Base-by-base conservation (phyloP, 1,140 invertebrate species). In the Drosophila paulistorum region DNA sequence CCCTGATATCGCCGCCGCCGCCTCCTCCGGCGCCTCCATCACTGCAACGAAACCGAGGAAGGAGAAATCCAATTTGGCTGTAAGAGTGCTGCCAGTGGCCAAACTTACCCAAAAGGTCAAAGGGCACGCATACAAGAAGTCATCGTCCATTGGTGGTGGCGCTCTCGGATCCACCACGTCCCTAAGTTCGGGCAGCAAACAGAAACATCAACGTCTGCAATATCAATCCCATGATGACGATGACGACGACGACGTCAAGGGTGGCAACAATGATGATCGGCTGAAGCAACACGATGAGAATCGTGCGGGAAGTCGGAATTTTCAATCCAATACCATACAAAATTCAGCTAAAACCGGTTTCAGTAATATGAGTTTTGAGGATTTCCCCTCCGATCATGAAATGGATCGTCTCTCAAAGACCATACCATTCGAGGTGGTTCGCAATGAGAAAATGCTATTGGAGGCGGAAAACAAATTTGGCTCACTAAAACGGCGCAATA, bases 351-450 rank as follows among this genome's bases (percentile, higher is more conserved):
- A 93, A 42, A 93, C 93, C 2, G 95, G 95, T 3, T 96, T 96
- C 72, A 95, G 94, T 74, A 96, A 96, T 79, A 95, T 96, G 95
- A 96, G 95, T 79, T 96, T 96, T 76, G 96, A 96, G 90, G 96
- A 96, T 90, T 95, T 96, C 78, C 94, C 95, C 1, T 95, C 95
- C 20, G 95, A 96, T 72, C 95, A 96, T 64, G 81, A 84, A 69
- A 91, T 91, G 55, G 91, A 91, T 79, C 83, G 86, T 17, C 69
- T 90, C 42, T 90, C 82, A 3, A 89, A 90, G 60, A 91, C 93
- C n/a, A 92, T 94, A 30, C 94, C 94, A 2, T 95, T 95, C 73
- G 95, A 96, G 78, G 95, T 96, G 2, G 93, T 95, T 7, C 92
- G 94, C 14, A 91, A 92, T 70, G 91, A 92, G 48, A 92, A 92